Evolutionary conservation across 2,113 vertebrate species (phyloP), one percentile per base, ranked within the genome.

Genomic region (Ptilonorhynchus violaceus): DNA sequence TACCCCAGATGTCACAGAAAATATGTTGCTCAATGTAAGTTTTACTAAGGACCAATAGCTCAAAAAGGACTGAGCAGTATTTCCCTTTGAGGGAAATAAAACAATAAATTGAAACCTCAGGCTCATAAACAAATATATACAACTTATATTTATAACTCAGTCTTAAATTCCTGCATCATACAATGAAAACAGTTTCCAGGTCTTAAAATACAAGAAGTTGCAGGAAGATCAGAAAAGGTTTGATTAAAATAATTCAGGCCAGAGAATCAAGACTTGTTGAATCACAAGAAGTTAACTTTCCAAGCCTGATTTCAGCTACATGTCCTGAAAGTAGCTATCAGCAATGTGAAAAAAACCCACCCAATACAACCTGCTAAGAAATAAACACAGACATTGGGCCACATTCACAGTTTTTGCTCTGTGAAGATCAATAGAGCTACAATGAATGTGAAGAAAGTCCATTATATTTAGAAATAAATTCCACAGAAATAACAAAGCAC

Each of bases 311-410:
- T 85, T 78, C 14, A 8, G 58, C 50, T 44, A 25, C 7, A 2
- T 24, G 27, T 56, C 60, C 55, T 49, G 35, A 86, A 85, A 73
- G 37, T 30, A 30, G 13, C 15, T 49, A 49, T 17, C 5, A 15
- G 19, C 14, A 73, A 2, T 2, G 8, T 12, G 18, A 8, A 5
- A 21, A 39, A 42, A 41, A 35, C 2, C 4, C 14, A n/a, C 15
- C 14, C 8, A 11, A 55, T 18, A 21, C 20, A 79, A 67, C 21
- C 33, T 88, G 39, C 75, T 59, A 79, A 46, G n/a, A 75, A 85
- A 42, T n/a, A 70, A 69, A 53, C 5, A 13, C 0, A 70, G 42
- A 27, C 24, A 39, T 1, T 69, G 60, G 82, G 47, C 13, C 55
- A 85, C 15, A 15, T 37, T 69, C 14, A 17, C 22, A 22, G 1